phyloP scores from a whole-genome alignment of 2,113 vertebrate species.

The Garra rufa region DNA sequence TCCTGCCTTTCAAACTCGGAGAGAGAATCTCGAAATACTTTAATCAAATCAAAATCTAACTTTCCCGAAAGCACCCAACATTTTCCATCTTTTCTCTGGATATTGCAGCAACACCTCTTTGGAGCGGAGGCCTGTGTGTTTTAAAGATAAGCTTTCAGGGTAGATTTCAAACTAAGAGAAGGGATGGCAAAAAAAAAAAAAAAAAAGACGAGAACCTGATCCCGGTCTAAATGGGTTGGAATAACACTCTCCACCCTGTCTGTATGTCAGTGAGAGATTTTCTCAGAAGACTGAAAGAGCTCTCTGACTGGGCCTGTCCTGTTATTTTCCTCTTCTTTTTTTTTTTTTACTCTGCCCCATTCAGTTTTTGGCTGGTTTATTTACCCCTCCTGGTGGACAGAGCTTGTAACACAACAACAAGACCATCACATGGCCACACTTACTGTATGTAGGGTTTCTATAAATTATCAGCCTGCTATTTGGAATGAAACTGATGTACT shows the following conservation, averaged over 20 bases:
- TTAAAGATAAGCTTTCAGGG: constrained; percentile 70
- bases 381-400: constrained; percentile 84
- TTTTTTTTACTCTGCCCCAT: constrained; percentile 64
- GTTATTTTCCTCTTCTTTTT: constrained; percentile 30
- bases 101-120: constrained; percentile 60
- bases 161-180: constrained; percentile 56
- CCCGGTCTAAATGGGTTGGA: constrained; percentile 42
- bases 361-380: constrained; percentile 79
- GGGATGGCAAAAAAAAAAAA: constrained; percentile 5
- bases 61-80: constrained; percentile 61
- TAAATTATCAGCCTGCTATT: not conserved
- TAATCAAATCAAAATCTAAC: constrained; percentile 70
- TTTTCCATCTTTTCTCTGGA: constrained; percentile 58
- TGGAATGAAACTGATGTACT: not conserved
- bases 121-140: constrained; percentile 46
- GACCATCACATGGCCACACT: not conserved
- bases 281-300: constrained; percentile 47
- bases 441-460: not conserved
- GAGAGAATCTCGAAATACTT: constrained; percentile 20
- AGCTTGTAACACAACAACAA: constrained; percentile 74
- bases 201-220: constrained; percentile 35
- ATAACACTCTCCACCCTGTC: constrained; percentile 55
- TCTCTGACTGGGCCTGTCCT: constrained; percentile 72
- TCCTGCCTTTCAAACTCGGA: constrained; percentile 58
- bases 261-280: constrained; percentile 42